phyloP scores from a whole-genome alignment of 2,888 invertebrate genomes.

The Noctua fimbriata region DNA sequence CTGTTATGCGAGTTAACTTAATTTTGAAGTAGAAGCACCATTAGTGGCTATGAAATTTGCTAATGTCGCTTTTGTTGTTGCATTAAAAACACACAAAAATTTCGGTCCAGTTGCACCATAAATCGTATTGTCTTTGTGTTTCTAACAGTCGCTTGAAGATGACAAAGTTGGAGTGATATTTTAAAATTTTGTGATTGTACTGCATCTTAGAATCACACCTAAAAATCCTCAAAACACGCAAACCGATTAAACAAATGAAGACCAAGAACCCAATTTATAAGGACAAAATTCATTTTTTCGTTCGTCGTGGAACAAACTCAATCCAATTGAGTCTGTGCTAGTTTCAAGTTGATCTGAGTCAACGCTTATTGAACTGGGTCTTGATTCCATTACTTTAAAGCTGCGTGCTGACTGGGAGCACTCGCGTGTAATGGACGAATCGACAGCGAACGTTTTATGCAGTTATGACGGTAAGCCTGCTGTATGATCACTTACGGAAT shows the following conservation, averaged over 20 bases:
- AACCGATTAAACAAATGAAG: slow-evolving; percentile 32
- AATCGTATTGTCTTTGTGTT: neutral
- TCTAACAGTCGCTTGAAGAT: neutral
- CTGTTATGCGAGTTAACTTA: slow-evolving; percentile 6
- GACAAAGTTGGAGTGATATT: neutral
- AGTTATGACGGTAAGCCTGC: slow-evolving; percentile 3
- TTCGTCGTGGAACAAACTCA: slow-evolving; percentile 40
- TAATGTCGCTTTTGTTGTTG: neutral
- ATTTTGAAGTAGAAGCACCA: neutral
- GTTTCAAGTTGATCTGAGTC: slow-evolving; percentile 60
- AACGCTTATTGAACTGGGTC: slow-evolving; percentile 57
- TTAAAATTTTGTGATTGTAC: neutral
- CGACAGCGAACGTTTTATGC: slow-evolving; percentile 39
- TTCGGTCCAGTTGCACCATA: neutral
- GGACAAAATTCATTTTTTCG: slow-evolving; percentile 2
- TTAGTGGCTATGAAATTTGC: neutral
- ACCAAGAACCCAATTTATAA: slow-evolving; percentile 17
- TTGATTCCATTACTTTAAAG: slow-evolving; percentile 60
- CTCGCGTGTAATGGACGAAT: slow-evolving; percentile 41
- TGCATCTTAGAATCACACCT: neutral
- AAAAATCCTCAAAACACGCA: neutral
- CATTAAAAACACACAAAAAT: neutral
- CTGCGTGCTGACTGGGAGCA: slow-evolving; percentile 49
- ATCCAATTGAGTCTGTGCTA: slow-evolving; percentile 54
- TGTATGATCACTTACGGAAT: slow-evolving; percentile 2